Percentiles rank a stretch among this genome's conserved stretches.
phyloP scores from a whole-genome alignment of 2,888 invertebrate genomes.

The Volucella inflata region DNA sequence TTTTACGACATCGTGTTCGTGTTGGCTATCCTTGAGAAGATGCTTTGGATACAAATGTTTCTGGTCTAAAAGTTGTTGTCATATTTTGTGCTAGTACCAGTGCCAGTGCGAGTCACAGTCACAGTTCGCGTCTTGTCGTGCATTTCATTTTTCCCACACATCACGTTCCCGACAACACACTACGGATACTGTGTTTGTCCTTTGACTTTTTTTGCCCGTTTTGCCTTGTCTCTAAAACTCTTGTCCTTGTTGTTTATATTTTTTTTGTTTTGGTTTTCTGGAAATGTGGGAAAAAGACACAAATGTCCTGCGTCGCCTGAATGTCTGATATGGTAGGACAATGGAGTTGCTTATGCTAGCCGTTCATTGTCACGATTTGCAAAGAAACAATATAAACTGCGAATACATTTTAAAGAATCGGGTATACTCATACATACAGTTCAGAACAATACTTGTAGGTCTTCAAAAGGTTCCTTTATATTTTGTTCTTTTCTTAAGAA shows the following conservation, averaged over 20 bases:
- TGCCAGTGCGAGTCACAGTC: neutral
- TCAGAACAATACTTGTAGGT: slow-evolving; percentile 33
- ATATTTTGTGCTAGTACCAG: slow-evolving; percentile 17
- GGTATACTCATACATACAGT: slow-evolving; percentile 2
- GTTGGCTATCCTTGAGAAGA: slow-evolving; percentile 59
- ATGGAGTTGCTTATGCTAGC: slow-evolving; percentile 32
- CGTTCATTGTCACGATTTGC: slow-evolving; percentile 56
- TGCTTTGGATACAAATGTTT: slow-evolving; percentile 45
- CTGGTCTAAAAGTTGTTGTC: slow-evolving; percentile 21
- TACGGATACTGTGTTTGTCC: slow-evolving; percentile 27
- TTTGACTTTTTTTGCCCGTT: neutral
- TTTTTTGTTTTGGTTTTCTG: neutral
- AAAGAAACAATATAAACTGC: slow-evolving; percentile 14
- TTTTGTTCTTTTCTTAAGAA: slow-evolving; percentile 11
- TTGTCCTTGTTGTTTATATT: slow-evolving; percentile 34
- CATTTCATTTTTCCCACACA: slow-evolving; percentile 66
- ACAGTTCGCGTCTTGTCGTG: slow-evolving; percentile 48
- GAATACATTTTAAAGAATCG: neutral
- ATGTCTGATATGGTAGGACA: slow-evolving; percentile 57
- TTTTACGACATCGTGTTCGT: slow-evolving; percentile 58
- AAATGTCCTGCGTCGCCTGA: slow-evolving; percentile 59
- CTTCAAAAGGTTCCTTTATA: slow-evolving; percentile 33
- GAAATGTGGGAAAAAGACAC: slow-evolving; percentile 54
- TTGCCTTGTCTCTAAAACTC: neutral
- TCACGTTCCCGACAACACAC: slow-evolving; percentile 53